phyloP scores from a whole-genome alignment of 2,113 vertebrate species.

The Mustela nigripes region DNA sequence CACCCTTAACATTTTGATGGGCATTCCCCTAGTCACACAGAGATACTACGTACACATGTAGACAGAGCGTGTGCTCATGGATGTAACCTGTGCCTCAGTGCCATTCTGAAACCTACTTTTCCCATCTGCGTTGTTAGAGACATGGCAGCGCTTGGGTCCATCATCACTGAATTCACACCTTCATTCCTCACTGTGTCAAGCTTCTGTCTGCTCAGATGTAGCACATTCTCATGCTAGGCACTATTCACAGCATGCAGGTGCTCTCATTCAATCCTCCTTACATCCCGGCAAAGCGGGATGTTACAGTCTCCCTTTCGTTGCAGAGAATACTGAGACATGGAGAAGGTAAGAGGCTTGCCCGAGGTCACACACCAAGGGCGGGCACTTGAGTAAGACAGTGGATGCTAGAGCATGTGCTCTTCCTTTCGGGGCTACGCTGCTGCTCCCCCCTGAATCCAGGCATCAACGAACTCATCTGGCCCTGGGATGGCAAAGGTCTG shows the following conservation, averaged over 20 bases:
- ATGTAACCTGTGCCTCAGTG: background rate
- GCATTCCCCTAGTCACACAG: background rate
- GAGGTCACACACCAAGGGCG: background rate
- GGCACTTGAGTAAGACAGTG: background rate
- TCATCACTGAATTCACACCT: background rate
- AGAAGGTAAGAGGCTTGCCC: background rate
- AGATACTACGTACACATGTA: background rate
- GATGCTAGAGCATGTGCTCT: background rate
- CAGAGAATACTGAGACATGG: background rate
- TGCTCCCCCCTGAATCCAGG: background rate
- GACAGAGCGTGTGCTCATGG: background rate
- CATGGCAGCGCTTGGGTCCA: background rate
- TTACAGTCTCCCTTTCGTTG: background rate
- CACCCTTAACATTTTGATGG: background rate
- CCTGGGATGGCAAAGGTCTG: background rate
- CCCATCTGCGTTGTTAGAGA: background rate
- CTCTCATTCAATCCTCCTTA: background rate
- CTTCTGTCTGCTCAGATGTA: background rate
- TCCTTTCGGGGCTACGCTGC: no score
- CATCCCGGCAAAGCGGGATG: rapidly evolving
- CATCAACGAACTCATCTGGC: background rate
- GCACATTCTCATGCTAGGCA: rapidly evolving
- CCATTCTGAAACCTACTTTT: background rate
- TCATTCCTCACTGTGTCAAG: background rate
- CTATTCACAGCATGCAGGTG: background rate